phyloP scores from a whole-genome alignment of 2,113 vertebrate genomes.

The Odocoileus hemionus region DNA sequence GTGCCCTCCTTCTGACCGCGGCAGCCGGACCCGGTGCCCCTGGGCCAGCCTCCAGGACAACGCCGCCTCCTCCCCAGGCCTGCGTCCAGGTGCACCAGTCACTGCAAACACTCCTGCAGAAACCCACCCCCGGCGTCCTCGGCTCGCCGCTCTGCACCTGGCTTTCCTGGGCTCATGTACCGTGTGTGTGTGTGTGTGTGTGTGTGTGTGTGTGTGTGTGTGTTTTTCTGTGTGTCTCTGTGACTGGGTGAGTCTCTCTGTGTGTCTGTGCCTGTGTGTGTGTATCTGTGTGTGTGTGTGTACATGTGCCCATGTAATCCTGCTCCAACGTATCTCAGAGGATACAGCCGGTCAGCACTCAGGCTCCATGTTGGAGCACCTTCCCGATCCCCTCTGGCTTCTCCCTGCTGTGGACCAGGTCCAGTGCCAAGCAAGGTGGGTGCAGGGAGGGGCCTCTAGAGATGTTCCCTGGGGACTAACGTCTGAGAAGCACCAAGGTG shows the following conservation, averaged over 20 bases:
- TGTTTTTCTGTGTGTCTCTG: background rate
- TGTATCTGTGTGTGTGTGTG: background rate
- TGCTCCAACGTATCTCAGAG: rapidly evolving
- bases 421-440: rapidly evolving
- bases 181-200: rapidly evolving
- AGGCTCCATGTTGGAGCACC: rapidly evolving
- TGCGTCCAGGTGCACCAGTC: rapidly evolving
- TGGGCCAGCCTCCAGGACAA: rapidly evolving
- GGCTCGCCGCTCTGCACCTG: rapidly evolving
- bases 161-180: rapidly evolving
- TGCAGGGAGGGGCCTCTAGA: background rate
- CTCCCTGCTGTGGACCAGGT: background rate
- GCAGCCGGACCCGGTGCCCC: rapidly evolving
- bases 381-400: background rate
- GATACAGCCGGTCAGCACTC: rapidly evolving
- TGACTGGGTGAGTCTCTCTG: rapidly evolving
- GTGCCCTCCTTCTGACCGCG: rapidly evolving
- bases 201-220: background rate
- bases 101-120: too few relatives aligned
- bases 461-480: rapidly evolving
- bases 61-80: rapidly evolving
- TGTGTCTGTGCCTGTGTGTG: too few relatives aligned
- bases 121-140: rapidly evolving
- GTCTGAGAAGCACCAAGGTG: rapidly evolving
- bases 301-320: background rate